Conservation (phyloP, 2,888 invertebrate species). For the Cheiracanthium punctorium region DNA sequence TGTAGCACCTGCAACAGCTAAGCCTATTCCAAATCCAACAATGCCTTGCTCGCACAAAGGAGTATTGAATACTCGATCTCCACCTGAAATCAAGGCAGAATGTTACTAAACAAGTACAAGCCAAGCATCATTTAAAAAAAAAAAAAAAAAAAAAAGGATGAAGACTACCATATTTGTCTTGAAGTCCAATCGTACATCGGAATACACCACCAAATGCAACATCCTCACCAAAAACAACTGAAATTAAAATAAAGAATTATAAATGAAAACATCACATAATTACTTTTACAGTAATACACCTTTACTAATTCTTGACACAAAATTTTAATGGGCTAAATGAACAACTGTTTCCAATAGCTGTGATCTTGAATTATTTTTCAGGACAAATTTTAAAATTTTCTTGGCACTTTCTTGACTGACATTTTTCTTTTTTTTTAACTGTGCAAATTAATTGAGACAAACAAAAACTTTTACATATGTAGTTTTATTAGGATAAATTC, state of each 20-base stretch:
- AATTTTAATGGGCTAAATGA: background rate
- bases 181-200: conserved; percentile 92
- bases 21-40: conserved; percentile 96
- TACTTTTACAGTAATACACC: too few relatives aligned
- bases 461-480: too few relatives aligned
- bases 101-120: background rate
- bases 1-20: conserved; percentile 91
- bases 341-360: too few relatives aligned
- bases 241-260: conserved; percentile 23
- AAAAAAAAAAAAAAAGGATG: background rate
- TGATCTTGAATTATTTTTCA: too few relatives aligned
- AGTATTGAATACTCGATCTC: conserved; percentile 96
- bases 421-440: too few relatives aligned
- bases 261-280: too few relatives aligned
- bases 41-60: conserved; percentile 98
- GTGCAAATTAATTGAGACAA: too few relatives aligned
- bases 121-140: background rate
- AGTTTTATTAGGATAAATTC: too few relatives aligned
- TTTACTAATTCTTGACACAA: too few relatives aligned
- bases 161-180: conserved; percentile 88
- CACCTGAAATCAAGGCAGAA: conserved; percentile 76
- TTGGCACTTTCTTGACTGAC: too few relatives aligned
- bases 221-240: conserved; percentile 95
- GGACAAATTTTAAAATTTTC: too few relatives aligned
- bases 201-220: conserved; percentile 99